phyloP scores from a whole-genome alignment of 1,140 invertebrate genomes.

The Rhizoglyphus robini region DNA sequence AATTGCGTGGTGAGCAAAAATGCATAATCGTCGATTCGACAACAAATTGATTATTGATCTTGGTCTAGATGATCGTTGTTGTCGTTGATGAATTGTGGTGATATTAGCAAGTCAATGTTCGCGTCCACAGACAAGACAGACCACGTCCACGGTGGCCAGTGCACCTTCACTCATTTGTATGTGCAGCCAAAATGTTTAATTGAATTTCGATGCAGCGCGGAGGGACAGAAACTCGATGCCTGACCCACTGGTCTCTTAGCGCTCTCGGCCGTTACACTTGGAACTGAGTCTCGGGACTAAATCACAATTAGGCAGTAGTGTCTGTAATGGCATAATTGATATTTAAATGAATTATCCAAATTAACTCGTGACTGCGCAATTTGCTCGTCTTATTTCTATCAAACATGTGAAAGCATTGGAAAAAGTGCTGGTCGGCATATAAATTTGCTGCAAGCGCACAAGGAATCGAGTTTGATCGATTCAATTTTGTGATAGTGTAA shows the following conservation, averaged over 20 bases:
- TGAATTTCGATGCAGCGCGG: too few relatives aligned
- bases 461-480: background rate
- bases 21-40: too few relatives aligned
- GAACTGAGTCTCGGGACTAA: background rate
- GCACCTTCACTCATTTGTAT: too few relatives aligned
- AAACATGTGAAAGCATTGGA: background rate
- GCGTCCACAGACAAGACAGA: too few relatives aligned
- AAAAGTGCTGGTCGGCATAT: background rate
- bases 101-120: too few relatives aligned
- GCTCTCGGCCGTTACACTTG: background rate
- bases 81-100: background rate
- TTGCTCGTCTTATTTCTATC: background rate
- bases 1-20: too few relatives aligned
- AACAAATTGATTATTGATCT: too few relatives aligned
- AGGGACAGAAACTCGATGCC: too few relatives aligned
- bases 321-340: background rate
- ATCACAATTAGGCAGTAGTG: background rate
- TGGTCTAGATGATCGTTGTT: background rate
- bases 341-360: constrained; percentile 8
- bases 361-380: constrained; percentile 14
- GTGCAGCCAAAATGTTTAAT: too few relatives aligned
- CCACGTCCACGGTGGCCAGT: too few relatives aligned
- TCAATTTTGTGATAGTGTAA: constrained; percentile 5
- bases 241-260: too few relatives aligned
- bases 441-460: too few relatives aligned